Evolutionary conservation across 2,888 invertebrate species (phyloP), one percentile per base, ranked within the genome.

Genomic region (Philhelius pedissequus): DNA sequence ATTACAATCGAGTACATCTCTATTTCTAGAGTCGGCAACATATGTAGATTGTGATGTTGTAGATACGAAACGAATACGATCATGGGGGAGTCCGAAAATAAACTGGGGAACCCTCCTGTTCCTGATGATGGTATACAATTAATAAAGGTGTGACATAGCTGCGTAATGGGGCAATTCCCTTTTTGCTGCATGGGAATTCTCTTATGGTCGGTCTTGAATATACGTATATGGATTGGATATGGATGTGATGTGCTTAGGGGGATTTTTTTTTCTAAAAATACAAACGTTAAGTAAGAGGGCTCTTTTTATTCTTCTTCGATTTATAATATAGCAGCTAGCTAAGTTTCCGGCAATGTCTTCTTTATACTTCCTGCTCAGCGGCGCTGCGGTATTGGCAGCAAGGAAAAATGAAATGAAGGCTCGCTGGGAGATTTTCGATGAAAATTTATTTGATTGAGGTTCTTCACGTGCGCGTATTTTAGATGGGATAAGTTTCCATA

Each of bases 101-200:
- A 69, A 66, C 77, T 50, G 50, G 78, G 74, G 83, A 83, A 71
- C 75, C 69, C 84, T 79, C 79, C 70, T 87, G n/a, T n/a, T n/a
- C n/a, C n/a, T n/a, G n/a, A n/a, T n/a, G 89, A 38, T 58, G 62
- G 62, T 58, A 87, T 86, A 88, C 90, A 90, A 89, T 89, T 89
- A 89, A 89, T 90, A 89, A 89, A 89, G 88, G 89, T 89, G 90
- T 89, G 87, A 89, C 89, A 89, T 88, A 88, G 80, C 81, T 87
- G 56, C 83, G 86, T 87, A 87, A 87, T 87, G 86, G 77, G 80
- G 86, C 87, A 86, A 86, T 84, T 86, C 69, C 83, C 83, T 78
- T 77, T 25, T 15, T 52, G 52, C n/a, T 58, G 74, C 45, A 69
- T 73, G 80, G 68, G 70, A 52, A 74, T 80, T 66, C 30, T 56